A percentile compares a stretch with the other conserved stretches of the same genome.
These are phyloP conservation scores for Macroglossus sobrinus DNA, from an alignment of 2,113 vertebrate species.

Conservation along the genomic window DNA sequence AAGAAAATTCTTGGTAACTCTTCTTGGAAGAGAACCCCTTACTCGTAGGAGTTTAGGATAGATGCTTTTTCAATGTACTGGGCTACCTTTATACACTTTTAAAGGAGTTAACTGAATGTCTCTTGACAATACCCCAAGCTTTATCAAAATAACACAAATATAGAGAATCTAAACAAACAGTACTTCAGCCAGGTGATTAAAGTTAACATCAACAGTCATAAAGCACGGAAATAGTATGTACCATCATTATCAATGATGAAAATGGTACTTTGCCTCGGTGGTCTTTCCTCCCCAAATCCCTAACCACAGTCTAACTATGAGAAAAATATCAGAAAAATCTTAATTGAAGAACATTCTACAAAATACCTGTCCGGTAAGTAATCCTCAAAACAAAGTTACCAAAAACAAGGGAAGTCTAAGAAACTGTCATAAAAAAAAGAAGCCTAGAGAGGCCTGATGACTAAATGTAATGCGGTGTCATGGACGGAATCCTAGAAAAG, in stretches of 20 bases:
- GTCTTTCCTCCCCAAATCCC: neutral
- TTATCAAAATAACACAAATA: slow-evolving; percentile 53
- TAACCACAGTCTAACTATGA: neutral
- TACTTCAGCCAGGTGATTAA: neutral
- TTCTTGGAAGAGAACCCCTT: neutral
- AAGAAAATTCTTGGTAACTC: neutral
- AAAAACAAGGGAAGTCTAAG: neutral
- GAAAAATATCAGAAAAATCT: neutral
- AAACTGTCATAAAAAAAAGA: neutral
- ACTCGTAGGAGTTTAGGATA: neutral
- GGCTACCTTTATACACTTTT: neutral
- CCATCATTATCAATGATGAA: neutral
- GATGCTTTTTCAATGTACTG: neutral
- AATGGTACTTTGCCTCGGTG: neutral
- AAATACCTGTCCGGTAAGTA: neutral
- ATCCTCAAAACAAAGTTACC: neutral
- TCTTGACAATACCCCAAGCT: slow-evolving; percentile 22
- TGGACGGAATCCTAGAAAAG: neutral
- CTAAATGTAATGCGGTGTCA: neutral
- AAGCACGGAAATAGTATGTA: neutral
- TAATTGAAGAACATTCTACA: neutral
- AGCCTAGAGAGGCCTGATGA: neutral
- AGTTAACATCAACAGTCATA: neutral
- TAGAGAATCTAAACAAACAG: neutral
- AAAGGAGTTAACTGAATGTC: slow-evolving; percentile 28